These are phyloP conservation scores for Urophycis tenuis DNA, from an alignment of 2,797 vertebrate genomes.

Conservation along the genomic window DNA sequence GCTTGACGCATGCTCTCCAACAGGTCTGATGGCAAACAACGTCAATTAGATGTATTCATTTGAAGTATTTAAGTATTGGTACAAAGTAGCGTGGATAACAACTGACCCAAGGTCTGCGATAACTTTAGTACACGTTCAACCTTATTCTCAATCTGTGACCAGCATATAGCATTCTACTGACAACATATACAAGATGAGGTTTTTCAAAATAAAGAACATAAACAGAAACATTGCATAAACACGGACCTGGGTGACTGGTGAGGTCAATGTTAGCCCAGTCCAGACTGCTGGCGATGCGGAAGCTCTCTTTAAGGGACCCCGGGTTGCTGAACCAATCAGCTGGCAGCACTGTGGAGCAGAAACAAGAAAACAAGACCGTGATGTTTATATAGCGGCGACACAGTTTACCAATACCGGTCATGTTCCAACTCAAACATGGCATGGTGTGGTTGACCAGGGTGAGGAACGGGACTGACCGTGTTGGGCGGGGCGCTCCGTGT, in stretches of 20 bases:
- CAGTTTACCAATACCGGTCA: neutral
- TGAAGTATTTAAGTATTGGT: no score
- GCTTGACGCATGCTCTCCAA: constrained; percentile 95
- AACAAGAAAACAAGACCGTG: neutral
- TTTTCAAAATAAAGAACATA: neutral
- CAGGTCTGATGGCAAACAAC: constrained; percentile 70
- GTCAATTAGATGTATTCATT: neutral
- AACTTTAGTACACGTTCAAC: neutral
- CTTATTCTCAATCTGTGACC: neutral
- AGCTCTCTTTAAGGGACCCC: constrained; percentile 93
- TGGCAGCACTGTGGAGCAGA: constrained; percentile 72
- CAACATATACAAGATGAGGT: neutral
- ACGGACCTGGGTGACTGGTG: constrained; percentile 88
- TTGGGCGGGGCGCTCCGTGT: constrained; percentile 53
- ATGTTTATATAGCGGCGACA: neutral
- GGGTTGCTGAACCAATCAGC: constrained; percentile 89
- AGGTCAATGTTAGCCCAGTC: constrained; percentile 98
- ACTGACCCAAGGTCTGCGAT: neutral
- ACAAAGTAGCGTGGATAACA: neutral
- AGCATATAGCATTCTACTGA: neutral
- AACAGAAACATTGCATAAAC: neutral
- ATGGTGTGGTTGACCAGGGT: neutral
- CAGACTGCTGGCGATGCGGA: constrained; percentile 89
- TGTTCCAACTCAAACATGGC: neutral
- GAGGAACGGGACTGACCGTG: constrained; percentile 53